Evolutionary conservation across 2,888 invertebrate genomes (phyloP).

Genomic region (Drosophila flavopinicola): DNA sequence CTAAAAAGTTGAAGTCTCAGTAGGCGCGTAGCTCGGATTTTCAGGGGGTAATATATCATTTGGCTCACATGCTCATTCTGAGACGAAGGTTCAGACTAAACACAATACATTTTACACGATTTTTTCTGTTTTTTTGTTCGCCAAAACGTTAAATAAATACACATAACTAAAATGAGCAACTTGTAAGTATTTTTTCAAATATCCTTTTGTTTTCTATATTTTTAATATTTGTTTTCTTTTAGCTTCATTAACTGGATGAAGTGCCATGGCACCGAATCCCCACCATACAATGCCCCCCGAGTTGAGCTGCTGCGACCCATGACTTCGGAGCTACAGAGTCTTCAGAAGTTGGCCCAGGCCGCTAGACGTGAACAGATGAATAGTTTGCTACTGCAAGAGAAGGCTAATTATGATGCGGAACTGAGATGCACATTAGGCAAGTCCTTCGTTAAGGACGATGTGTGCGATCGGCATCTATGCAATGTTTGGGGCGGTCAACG

Average conservation of each 20-base stretch:
- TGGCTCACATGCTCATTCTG: slow-evolving; percentile 4
- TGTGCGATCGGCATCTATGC: slow-evolving; percentile 52
- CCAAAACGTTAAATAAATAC: slow-evolving; percentile 9
- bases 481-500: slow-evolving; percentile 17
- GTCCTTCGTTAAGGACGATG: slow-evolving; percentile 53
- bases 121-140: slow-evolving; percentile 10
- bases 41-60: background rate
- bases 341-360: slow-evolving; percentile 35
- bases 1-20: slow-evolving; percentile 2
- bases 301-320: slow-evolving; percentile 43
- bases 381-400: slow-evolving; percentile 29
- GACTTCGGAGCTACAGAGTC: slow-evolving; percentile 40
- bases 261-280: slow-evolving; percentile 51
- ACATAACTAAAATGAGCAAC: slow-evolving; percentile 31
- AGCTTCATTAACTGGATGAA: slow-evolving; percentile 51
- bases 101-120: background rate
- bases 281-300: slow-evolving; percentile 42
- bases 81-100: slow-evolving; percentile 5
- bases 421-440: slow-evolving; percentile 41
- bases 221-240: no score
- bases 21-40: slow-evolving; percentile 3
- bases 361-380: slow-evolving; percentile 43
- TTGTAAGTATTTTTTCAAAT: slow-evolving; percentile 32
- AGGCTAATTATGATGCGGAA: slow-evolving; percentile 39
- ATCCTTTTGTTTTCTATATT: background rate